phyloP scores from a whole-genome alignment of 37 sponge, comb jelly and placozoan species.

The Mnemiopsis leidyi region DNA sequence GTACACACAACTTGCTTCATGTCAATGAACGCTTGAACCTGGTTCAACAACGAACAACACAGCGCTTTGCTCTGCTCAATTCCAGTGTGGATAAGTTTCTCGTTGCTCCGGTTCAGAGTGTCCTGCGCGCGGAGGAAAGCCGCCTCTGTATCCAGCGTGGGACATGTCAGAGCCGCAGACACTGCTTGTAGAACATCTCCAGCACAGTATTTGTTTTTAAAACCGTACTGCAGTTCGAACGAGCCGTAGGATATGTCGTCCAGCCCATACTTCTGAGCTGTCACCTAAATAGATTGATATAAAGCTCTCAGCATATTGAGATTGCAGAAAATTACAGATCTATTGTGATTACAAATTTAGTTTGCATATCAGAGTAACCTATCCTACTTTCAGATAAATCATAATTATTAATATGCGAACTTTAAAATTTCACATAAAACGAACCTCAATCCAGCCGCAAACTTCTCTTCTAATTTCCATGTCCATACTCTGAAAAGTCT shows the following conservation, averaged over 20 bases:
- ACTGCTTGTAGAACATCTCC: background rate
- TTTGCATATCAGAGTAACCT: too few species aligned
- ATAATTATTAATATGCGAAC: too few species aligned
- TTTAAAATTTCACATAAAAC: too few species aligned
- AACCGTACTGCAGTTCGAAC: constrained; percentile 87
- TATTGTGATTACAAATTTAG: too few species aligned
- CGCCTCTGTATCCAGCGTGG: background rate
- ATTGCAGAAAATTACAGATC: too few species aligned
- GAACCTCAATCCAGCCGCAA: constrained; percentile 73
- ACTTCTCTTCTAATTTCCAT: constrained; percentile 75
- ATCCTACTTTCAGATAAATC: too few species aligned
- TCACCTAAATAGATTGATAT: too few species aligned
- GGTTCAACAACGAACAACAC: constrained; percentile 66
- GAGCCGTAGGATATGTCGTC: constrained; percentile 85
- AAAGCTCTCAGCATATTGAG: too few species aligned
- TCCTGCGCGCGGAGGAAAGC: constrained; percentile 30
- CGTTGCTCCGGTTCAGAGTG: constrained; percentile 4
- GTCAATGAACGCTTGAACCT: constrained; percentile 82
- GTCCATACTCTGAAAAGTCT: constrained; percentile 92
- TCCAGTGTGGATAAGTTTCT: constrained; percentile 1
- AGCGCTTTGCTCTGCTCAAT: constrained; percentile 17
- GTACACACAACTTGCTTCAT: constrained; percentile 79
- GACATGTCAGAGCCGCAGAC: background rate
- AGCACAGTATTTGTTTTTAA: constrained; percentile 73
- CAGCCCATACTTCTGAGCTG: constrained; percentile 64